Base-by-base conservation (phyloP, 2,113 vertebrate genomes). In the Lampris megalopsis region DNA sequence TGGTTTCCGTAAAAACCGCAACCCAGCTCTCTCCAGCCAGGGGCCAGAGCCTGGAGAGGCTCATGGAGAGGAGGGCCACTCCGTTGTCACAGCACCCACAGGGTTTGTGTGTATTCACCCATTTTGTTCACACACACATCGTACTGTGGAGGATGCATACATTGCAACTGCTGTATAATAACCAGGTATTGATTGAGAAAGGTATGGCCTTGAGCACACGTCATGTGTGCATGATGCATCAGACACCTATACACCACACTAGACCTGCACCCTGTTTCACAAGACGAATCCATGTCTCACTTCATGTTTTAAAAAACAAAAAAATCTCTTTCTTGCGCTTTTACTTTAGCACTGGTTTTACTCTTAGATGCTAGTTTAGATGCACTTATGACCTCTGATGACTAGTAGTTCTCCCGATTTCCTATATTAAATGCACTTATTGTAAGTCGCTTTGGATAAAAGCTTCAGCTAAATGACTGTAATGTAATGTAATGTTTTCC, bases 1-100 rank as follows among this genome's bases (percentile, higher is more conserved):
- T 11, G 84, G 91, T 24, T 94, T 94, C 79, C 92, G 92, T 24
- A 93, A 86, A 72, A 92, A 92, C 80, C 92, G 92, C 88, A 91
- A 79, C 86, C 90, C 92, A 0, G 84, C 88, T 3, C 35, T 83
- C 67, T 85, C 92, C 70, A 89, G 65, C 75, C 89, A 88, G 54
- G 90, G 68, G n/a, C 59, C 83, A 4, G 91, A 92, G 71, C 69
- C 88, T 8, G 88, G 88, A 0, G 92, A 92, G 66, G 70, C 81
- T 41, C 86, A 84, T 38, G 85, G 81, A 35, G 92, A 93, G 11
- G 88, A 91, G 45, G 87, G 89, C 79, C 87, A 89, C 71, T 80
- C 83, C 9, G 89, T 90, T 64, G 80, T 87, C n/a, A 88, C 89
- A n/a, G 89, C 91, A 5, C 84, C 90, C 69, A 88, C 70, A 1